Conservation (phyloP, 2,888 invertebrate genomes). For the Cerastis leucographa region DNA sequence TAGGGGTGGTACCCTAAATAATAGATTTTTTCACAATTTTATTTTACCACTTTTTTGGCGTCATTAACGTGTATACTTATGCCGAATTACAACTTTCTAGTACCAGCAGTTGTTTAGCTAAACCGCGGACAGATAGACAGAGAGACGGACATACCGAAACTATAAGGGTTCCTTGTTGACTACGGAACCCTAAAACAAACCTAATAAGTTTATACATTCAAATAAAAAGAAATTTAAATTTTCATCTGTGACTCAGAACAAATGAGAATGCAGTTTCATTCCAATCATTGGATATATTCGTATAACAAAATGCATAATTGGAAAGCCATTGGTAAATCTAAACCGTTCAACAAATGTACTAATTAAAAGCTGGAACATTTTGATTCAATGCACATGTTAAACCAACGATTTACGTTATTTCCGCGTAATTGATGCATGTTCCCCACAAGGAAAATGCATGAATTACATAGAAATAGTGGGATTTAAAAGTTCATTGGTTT, state of each 20-base stretch:
- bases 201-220: background rate
- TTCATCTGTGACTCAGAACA: conserved; percentile 2
- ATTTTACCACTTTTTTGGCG: too few species aligned
- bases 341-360: conserved; percentile 60
- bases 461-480: background rate
- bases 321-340: conserved; percentile 39
- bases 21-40: too few species aligned
- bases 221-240: background rate
- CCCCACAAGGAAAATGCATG: background rate
- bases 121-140: too few species aligned
- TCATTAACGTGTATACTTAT: too few species aligned
- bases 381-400: conserved; percentile 64
- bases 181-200: too few species aligned
- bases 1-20: too few species aligned
- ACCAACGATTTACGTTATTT: conserved; percentile 33
- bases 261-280: conserved; percentile 18
- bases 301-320: conserved; percentile 1
- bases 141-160: too few species aligned
- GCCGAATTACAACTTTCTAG: too few species aligned
- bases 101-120: too few species aligned
- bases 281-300: conserved; percentile 1
- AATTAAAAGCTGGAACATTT: conserved; percentile 65
- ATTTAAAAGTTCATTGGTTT: background rate
- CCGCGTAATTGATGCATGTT: conserved; percentile 8
- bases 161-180: too few species aligned